Evolutionary conservation across 2,113 vertebrate species (phyloP).

Genomic region (Coptodon bakossiorum): DNA sequence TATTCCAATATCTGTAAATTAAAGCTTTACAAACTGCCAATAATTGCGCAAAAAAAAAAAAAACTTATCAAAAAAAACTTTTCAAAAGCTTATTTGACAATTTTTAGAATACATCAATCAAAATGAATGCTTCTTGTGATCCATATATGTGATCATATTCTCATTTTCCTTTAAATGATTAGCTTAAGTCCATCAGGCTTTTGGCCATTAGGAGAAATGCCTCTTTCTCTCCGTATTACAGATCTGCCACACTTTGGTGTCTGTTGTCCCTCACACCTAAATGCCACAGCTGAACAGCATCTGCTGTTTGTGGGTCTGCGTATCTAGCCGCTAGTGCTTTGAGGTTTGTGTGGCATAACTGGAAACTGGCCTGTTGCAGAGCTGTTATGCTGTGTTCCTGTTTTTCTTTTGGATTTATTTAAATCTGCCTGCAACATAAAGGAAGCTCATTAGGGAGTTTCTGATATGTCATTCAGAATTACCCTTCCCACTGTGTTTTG

Average conservation of each 20-base stretch:
- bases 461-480: not conserved
- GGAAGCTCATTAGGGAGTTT: not conserved
- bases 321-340: not conserved
- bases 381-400: not conserved
- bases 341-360: not conserved
- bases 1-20: not conserved
- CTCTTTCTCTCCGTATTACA: not conserved
- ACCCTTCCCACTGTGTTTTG: not conserved
- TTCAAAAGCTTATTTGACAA: not conserved
- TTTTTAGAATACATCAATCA: not conserved
- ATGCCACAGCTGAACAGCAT: not conserved
- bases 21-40: not conserved
- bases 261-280: not conserved
- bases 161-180: not conserved
- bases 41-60: not conserved
- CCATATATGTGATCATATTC: not conserved
- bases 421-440: not conserved
- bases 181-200: not conserved
- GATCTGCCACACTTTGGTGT: not conserved
- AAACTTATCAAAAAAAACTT: fast-evolving
- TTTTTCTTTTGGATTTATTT: not conserved
- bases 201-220: not conserved
- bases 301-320: not conserved
- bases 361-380: not conserved
- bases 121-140: not conserved